Evolutionary conservation across 1,140 invertebrate species (phyloP).

Genomic region (Platyscapa corneri): DNA sequence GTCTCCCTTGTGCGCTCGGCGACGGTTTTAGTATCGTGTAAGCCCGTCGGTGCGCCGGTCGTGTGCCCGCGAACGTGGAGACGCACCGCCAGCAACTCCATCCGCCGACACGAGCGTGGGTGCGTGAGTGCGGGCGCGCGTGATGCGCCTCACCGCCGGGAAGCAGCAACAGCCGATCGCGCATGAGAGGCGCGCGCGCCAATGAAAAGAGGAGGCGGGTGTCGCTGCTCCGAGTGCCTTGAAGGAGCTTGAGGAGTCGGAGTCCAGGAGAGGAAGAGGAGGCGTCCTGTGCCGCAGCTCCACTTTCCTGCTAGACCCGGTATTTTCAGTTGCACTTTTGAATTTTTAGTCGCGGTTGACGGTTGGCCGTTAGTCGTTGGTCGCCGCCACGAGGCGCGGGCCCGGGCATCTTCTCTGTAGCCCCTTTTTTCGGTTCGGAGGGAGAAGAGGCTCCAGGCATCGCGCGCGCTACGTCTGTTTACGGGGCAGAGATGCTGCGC

Average conservation of each 20-base stretch:
- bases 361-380: too few relatives aligned
- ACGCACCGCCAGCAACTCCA: not conserved
- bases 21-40: slow-evolving; percentile 48
- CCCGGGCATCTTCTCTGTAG: not conserved
- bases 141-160: not conserved
- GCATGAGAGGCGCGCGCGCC: not conserved
- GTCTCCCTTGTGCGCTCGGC: slow-evolving; percentile 14
- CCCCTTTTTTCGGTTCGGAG: not conserved
- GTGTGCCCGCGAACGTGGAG: not conserved
- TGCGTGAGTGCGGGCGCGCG: slow-evolving; percentile 9
- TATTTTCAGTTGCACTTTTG: slow-evolving; percentile 16
- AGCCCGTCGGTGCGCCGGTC: slow-evolving; percentile 32
- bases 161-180: not conserved
- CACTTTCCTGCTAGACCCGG: not conserved
- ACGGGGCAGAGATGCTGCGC: not conserved
- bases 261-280: not conserved
- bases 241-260: not conserved
- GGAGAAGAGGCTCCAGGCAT: not conserved
- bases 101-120: not conserved
- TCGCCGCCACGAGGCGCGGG: not conserved
- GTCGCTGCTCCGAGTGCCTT: not conserved
- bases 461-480: slow-evolving; percentile 8
- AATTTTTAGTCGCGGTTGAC: too few relatives aligned
- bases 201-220: not conserved
- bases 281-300: not conserved